A percentile compares a stretch with the other conserved stretches of the same genome.
Evolutionary conservation across 2,888 invertebrate genomes (phyloP).

Genomic region (Aethes cnicana): DNA sequence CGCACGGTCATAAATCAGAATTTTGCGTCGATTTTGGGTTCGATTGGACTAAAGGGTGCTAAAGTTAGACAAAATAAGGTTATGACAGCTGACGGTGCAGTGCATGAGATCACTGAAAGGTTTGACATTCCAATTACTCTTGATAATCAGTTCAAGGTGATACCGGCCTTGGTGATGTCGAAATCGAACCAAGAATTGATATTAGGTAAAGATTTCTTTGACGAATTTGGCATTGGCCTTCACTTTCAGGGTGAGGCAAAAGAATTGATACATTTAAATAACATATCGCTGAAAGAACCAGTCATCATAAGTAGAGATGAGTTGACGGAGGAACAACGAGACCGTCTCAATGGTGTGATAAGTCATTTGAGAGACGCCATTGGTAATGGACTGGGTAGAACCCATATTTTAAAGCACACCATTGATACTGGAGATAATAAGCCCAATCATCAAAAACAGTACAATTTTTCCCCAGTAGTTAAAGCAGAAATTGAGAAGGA

Average conservation of each 20-base stretch:
- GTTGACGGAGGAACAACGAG: neutral
- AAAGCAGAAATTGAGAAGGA: constrained; percentile 14
- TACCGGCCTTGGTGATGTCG: constrained; percentile 18
- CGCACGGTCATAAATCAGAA: too few species aligned
- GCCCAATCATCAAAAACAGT: constrained; percentile 22
- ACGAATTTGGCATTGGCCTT: constrained; percentile 17
- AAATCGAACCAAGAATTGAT: constrained; percentile 14
- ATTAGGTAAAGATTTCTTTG: constrained; percentile 25
- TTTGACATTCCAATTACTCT: constrained; percentile 10
- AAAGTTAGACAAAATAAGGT: constrained; percentile 1
- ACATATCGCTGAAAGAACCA: neutral
- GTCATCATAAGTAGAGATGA: neutral
- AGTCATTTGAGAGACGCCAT: neutral
- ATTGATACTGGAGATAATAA: constrained; percentile 2
- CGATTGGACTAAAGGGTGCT: constrained; percentile 13
- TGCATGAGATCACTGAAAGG: constrained; percentile 7
- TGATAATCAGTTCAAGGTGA: constrained; percentile 18
- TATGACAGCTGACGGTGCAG: constrained; percentile 22
- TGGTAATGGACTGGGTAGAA: constrained; percentile 28
- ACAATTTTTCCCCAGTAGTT: constrained; percentile 17
- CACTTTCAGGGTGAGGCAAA: neutral
- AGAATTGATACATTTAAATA: neutral
- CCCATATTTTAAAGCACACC: neutral
- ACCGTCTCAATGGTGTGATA: constrained; percentile 1
- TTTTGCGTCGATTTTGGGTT: constrained; percentile 8